phyloP scores from a whole-genome alignment of 1,140 invertebrate species.

The Cheumatopsyche charites region DNA sequence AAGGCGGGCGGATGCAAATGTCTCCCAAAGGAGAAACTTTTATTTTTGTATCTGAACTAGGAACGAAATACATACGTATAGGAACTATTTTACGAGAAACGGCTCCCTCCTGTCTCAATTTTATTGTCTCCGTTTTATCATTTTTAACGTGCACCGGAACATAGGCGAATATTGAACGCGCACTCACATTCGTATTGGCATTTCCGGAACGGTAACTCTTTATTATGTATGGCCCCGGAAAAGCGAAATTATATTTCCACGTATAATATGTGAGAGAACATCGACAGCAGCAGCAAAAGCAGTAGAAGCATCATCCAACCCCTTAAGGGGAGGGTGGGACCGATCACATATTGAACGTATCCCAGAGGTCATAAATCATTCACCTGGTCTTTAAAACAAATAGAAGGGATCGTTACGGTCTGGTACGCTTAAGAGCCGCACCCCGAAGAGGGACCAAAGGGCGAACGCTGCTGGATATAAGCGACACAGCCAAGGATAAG shows the following conservation, averaged over 20 bases:
- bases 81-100: constrained; percentile 23
- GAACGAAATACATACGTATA: not conserved
- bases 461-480: constrained; percentile 9
- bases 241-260: not conserved
- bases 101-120: constrained; percentile 4
- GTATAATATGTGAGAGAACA: not conserved
- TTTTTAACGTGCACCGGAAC: constrained; percentile 16
- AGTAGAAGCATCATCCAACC: constrained; percentile 20
- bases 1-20: constrained; percentile 42
- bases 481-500: not conserved
- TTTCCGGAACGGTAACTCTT: not conserved
- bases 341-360: constrained; percentile 37
- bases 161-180: not conserved
- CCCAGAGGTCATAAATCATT: constrained; percentile 36
- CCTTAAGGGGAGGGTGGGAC: not conserved
- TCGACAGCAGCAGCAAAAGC: too few relatives aligned
- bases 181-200: not conserved
- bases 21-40: constrained; percentile 40
- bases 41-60: constrained; percentile 32
- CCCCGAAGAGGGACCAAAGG: constrained; percentile 8
- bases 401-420: constrained; percentile 34
- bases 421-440: constrained; percentile 20
- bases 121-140: constrained; percentile 22
- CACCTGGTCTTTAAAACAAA: constrained; percentile 39
- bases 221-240: not conserved